Base-by-base conservation (phyloP, 2,113 vertebrate genomes). In the Abramis brama region DNA sequence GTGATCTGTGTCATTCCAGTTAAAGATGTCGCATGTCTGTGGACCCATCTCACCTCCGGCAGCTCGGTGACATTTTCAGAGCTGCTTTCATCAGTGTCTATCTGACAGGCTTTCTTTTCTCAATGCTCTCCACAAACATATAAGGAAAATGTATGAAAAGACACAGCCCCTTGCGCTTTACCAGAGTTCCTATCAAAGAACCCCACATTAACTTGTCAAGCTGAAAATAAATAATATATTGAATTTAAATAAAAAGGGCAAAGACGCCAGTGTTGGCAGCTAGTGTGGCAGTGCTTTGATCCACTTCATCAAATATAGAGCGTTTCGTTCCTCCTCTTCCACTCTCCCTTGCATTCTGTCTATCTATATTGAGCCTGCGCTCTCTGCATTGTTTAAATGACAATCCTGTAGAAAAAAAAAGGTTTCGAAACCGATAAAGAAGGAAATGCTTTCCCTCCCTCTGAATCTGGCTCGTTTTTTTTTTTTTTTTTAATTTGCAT, bases 171-270 rank as follows among this genome's bases (percentile, higher is more conserved):
- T 85, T 64, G 84, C 25, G 83, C 36, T 55, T 62, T 77, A 75
- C 79, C 27, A 79, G 75, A 81, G 70, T 83, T 82, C 70, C 71
- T 87, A 86, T 89, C 88, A 86, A 84, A 87, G 80, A 77, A 82
- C 45, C 78, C 36, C 76, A 70, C 73, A 88, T 91, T 86, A 86
- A 71, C 88, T 87, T 89, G 88, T 90, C 90, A 88, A 59, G 83
- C 52, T 84, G 60, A 71, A 87, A 86, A 87, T 86, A 85, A 87
- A 89, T 89, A 87, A 86, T 85, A 75, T 86, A 89, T 39, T 36
- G 79, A 77, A 86, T 82, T 85, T 57, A 86, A 89, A 88, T 82
- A 30, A 87, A 88, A 80, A 73, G 13, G 33, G 43, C 50, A 30
- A 50, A 78, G 78, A 68, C 27, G 52, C 21, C 64, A 78, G 60